These are phyloP conservation scores for Indicator maculatus DNA, from an alignment of 2,113 vertebrate species.

Conservation along the genomic window DNA sequence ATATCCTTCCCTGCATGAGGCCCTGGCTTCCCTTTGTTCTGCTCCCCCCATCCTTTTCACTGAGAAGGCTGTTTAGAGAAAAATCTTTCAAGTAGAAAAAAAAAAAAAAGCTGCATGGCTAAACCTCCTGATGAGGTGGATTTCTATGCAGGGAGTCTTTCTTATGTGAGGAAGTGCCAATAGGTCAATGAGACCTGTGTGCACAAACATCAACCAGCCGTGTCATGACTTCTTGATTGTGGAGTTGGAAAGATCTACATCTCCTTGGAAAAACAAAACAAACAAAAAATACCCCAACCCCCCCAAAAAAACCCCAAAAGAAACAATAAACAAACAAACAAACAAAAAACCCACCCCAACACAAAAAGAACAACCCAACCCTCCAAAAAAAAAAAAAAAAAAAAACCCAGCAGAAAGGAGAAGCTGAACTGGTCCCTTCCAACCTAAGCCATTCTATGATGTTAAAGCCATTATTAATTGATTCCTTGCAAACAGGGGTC, in stretches of 20 bases:
- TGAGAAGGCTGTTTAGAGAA: background rate
- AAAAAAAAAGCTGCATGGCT: background rate
- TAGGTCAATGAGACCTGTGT: constrained; percentile 49
- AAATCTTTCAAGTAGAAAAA: constrained; percentile 11
- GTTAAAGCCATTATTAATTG: no score
- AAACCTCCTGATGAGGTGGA: background rate
- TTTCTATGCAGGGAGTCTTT: constrained; percentile 39
- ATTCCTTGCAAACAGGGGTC: background rate
- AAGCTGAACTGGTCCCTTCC: background rate
- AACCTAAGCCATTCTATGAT: no score
- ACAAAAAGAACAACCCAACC: no score
- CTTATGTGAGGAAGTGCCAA: background rate
- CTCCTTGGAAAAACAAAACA: background rate
- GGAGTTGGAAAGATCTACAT: constrained; percentile 3
- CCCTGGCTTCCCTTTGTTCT: background rate
- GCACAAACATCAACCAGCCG: background rate
- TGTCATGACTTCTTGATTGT: constrained; percentile 1
- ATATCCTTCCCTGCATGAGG: background rate
- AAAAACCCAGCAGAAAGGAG: background rate
- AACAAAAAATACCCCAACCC: background rate
- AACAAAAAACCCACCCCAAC: no score
- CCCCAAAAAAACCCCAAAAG: no score
- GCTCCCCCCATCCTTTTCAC: background rate
- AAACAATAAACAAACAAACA: no score
- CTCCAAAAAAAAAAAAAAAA: no score